Base-by-base conservation (phyloP, 2,113 vertebrate species). In the Nematolebias whitei region DNA sequence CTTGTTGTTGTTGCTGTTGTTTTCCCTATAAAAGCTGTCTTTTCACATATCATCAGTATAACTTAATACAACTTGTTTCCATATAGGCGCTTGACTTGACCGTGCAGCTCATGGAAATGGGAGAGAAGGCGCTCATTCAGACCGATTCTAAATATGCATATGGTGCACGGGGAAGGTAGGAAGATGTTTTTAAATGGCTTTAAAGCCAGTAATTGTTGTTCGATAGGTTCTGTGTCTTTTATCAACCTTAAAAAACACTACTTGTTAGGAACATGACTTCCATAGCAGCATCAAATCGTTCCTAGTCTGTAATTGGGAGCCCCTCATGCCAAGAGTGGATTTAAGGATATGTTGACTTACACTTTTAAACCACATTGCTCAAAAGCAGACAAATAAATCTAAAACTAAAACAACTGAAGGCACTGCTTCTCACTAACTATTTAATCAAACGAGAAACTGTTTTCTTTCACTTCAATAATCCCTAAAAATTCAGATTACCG, bases 121-220 rank as follows among this genome's bases (percentile, higher is more conserved):
- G 91, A 0, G 97, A 99, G 85, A 96, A 90, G 0, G 94, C 95
- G 2, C 78, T 95, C 40, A 90, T 99, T 15, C 62, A 88, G 13
- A 92, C 95, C 2, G 92, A 94, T 16, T 90, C 95, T 10, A 98
- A 96, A 86, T 99, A 99, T 47, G 95, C 96, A 80, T 98, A 95
- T 0, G 96, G 97, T 2, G 45, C 85, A 1, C 88, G 93, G 66
- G 97, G 96, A 87, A 97, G 96, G 98, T 99, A 86, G 12, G 82
- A 16, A 40, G 20, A 2, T 39, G 2, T 43, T 54, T 52, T 5
- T 5, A 32, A 29, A 15, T 24, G 16, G 1, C 41, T 9, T 47
- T 2, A 14, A 10, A 35, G n/a, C 2, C 18, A 12, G 10, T 32
- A 1, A 12, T 19, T 5, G 13, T 14, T 38, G 6, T 10, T 20